Conservation (phyloP, 1,140 invertebrate genomes). For the Eriocheir sinensis region DNA sequence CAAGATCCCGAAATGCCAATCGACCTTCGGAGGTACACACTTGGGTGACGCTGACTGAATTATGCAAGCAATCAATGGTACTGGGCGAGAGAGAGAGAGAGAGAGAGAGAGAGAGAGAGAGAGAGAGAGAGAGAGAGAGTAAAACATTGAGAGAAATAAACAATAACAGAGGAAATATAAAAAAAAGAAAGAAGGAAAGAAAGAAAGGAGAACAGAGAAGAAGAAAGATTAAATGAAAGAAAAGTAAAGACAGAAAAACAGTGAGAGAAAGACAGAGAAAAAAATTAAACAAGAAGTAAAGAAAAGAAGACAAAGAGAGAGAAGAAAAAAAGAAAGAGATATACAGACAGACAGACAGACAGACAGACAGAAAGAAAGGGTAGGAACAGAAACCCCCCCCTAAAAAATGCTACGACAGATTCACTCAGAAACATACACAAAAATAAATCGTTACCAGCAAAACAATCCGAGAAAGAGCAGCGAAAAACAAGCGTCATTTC, state of each 20-base stretch:
- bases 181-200: not conserved
- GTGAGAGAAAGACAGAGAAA: slow-evolving; percentile 17
- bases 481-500: not conserved
- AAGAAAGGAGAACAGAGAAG: not conserved
- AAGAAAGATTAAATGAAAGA: not conserved
- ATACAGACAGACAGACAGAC: not conserved
- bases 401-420: not conserved
- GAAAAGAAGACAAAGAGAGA: not conserved
- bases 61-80: not conserved
- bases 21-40: too few relatives aligned
- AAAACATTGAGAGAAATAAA: not conserved
- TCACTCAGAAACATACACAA: not conserved
- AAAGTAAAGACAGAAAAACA: slow-evolving; percentile 32
- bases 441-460: not conserved
- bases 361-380: slow-evolving; percentile 24
- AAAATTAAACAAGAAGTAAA: not conserved
- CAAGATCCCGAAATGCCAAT: too few relatives aligned
- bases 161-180: slow-evolving; percentile 3
- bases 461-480: not conserved
- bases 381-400: not conserved
- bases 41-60: too few relatives aligned
- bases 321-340: not conserved
- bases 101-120: slow-evolving; percentile 29
- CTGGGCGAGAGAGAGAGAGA: slow-evolving; percentile 3
- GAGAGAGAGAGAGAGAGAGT: slow-evolving; percentile 18